Base-by-base conservation (phyloP, 1,140 invertebrate species). In the Acromyrmex echinatior region DNA sequence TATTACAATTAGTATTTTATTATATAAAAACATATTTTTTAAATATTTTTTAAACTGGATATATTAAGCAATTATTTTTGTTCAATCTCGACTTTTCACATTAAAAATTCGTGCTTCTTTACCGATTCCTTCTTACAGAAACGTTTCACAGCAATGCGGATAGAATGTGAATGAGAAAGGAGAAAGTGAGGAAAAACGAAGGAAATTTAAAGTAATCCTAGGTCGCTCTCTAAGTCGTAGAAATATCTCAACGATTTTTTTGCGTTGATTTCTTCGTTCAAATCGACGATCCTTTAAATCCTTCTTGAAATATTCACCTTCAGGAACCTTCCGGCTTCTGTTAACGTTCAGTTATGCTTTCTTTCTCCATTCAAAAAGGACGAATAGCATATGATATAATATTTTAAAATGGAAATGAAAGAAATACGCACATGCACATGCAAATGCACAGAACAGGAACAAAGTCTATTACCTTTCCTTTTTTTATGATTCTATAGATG, bases 201-300 rank as follows among this genome's bases (percentile, higher is more conserved):
- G 56, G 28, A 84, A 84, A 84, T 84, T 84, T 76, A 51, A 76
- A 28, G 49, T 62, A 62, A 84, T 84, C 71, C 45, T 1, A 53
- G 14, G 28, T 74, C 70, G 80, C 18, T 63, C 14, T 39, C 56
- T 35, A 62, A 49, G 39, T 51, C 56, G 70, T 51, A 70, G 39
- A 84, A 63, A 84, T 84, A 76, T 76, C 70, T 84, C 56, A 21
- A 84, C 56, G 70, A 74, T 76, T 84, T 76, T 84, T 84, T 76
- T 28, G 14, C n/a, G 56, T 63, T 76, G 70, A 84, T 84, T 84
- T 84, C 70, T 74, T 76, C 56, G 39, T 76, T n/a, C 58, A 31
- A 21, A 62, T 56, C 31, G 31, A n/a, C 14, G 31, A 68, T 74
- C 7, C 56, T 9, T 76, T 74, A 84, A 84, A 76, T 84, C 80